Percentiles rank a stretch among this genome's conserved stretches.
These are phyloP conservation scores for Cantharis rufa DNA, from an alignment of 2,888 invertebrate species.

Conservation along the genomic window DNA sequence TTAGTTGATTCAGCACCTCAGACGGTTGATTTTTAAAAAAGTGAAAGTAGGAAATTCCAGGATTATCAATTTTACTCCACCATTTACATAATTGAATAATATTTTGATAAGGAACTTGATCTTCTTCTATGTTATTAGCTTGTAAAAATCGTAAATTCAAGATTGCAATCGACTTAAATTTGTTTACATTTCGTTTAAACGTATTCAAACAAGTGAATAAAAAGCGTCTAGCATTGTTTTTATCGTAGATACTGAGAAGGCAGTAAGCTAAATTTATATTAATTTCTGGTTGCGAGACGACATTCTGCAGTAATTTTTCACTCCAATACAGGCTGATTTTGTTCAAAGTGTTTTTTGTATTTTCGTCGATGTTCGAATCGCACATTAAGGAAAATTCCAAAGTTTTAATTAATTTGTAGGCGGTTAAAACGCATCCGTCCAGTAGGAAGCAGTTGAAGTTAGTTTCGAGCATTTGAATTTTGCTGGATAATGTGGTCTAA, in stretches of 20 bases:
- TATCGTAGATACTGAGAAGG: slow-evolving; percentile 46
- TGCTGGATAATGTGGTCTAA: slow-evolving; percentile 32
- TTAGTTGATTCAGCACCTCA: slow-evolving; percentile 32
- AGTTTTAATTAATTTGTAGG: slow-evolving; percentile 39
- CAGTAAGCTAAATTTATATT: slow-evolving; percentile 50
- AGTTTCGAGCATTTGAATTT: slow-evolving; percentile 40
- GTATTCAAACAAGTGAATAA: slow-evolving; percentile 35
- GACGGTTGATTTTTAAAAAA: slow-evolving; percentile 39
- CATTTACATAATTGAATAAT: slow-evolving; percentile 40
- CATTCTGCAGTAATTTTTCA: slow-evolving; percentile 48
- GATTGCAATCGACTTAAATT: slow-evolving; percentile 39
- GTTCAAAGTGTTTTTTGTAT: slow-evolving; percentile 22
- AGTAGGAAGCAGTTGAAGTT: slow-evolving; percentile 38
- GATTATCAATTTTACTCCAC: slow-evolving; percentile 42
- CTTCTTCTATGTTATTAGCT: slow-evolving; percentile 28
- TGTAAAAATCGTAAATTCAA: slow-evolving; percentile 39
- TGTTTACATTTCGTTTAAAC: slow-evolving; percentile 42
- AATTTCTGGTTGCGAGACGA: slow-evolving; percentile 48
- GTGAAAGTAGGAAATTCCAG: slow-evolving; percentile 37
- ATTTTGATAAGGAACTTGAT: slow-evolving; percentile 29
- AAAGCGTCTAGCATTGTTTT: slow-evolving; percentile 25
- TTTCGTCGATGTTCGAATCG: slow-evolving; percentile 10
- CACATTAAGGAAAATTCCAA: slow-evolving; percentile 33
- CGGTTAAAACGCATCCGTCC: slow-evolving; percentile 43
- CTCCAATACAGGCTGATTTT: slow-evolving; percentile 37